Evolutionary conservation across 2,113 vertebrate genomes (phyloP).

Genomic region (Austrofundulus limnaeus): DNA sequence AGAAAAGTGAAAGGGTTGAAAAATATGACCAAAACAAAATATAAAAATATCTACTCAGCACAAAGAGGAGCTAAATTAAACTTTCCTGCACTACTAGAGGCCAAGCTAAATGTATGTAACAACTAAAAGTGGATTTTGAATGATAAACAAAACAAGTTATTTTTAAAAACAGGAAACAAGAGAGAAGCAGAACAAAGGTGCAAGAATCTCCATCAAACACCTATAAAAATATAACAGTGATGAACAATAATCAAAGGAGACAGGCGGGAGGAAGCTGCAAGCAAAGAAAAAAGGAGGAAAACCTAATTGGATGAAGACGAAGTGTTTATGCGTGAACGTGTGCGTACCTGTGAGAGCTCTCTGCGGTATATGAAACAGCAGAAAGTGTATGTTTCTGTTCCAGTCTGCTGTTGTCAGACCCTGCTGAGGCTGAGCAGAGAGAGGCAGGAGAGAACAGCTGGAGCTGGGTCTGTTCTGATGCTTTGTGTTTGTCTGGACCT

Average conservation of each 20-base stretch:
- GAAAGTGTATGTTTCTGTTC: slow-evolving; percentile 43
- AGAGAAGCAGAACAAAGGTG: neutral
- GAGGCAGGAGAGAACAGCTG: slow-evolving; percentile 30
- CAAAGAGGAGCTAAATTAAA: too few relatives aligned
- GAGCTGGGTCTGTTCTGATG: slow-evolving; percentile 4
- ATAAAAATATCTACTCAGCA: too few relatives aligned
- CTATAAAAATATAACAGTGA: slow-evolving; percentile 29
- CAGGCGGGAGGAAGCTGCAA: neutral
- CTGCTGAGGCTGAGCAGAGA: slow-evolving; percentile 42
- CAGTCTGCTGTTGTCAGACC: slow-evolving; percentile 48
- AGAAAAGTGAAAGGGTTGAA: too few relatives aligned
- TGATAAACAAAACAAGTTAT: neutral
- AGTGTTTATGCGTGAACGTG: neutral
- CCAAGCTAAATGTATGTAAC: too few relatives aligned
- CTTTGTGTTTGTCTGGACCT: neutral
- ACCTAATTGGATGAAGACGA: slow-evolving; percentile 10
- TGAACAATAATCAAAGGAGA: neutral
- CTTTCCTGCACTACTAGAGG: too few relatives aligned
- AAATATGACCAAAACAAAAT: too few relatives aligned
- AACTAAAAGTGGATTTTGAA: neutral
- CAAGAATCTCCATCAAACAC: slow-evolving; percentile 15
- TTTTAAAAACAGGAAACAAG: neutral
- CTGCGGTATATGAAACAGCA: slow-evolving; percentile 42
- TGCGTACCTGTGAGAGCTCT: slow-evolving; percentile 24
- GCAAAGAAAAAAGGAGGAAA: neutral